These are phyloP conservation scores for Pachydiplax longipennis DNA, from an alignment of 2,888 invertebrate species.

Conservation along the genomic window DNA sequence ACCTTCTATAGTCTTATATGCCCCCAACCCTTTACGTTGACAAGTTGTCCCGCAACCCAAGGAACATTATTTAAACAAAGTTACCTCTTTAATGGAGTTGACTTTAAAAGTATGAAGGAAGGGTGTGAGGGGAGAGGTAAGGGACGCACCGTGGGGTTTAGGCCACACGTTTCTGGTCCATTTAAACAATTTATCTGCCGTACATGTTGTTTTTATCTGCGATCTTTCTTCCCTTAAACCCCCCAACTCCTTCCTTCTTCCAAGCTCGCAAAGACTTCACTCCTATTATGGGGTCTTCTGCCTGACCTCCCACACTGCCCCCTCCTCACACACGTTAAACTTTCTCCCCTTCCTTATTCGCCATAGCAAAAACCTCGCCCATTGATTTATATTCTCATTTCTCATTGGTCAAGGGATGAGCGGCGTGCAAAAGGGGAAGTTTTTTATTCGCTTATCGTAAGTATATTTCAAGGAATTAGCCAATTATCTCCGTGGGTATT, in stretches of 20 bases:
- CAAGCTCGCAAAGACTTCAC: background rate
- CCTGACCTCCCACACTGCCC: constrained; percentile 2
- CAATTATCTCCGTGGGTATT: background rate
- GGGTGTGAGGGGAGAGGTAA: background rate
- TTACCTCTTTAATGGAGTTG: background rate
- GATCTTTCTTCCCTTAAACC: background rate
- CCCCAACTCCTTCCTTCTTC: background rate
- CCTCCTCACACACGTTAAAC: background rate
- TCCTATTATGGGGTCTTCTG: constrained; percentile 14
- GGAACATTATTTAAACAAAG: constrained; percentile 9
- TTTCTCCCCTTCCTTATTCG: background rate
- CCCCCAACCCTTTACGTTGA: constrained; percentile 6
- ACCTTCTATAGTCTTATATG: background rate
- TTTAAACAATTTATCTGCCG: background rate
- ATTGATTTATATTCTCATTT: background rate
- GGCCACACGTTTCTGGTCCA: constrained; percentile 1
- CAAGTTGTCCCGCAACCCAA: constrained; percentile 3
- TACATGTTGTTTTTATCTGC: background rate
- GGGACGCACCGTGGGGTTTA: background rate
- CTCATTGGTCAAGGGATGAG: background rate
- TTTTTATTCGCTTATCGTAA: background rate
- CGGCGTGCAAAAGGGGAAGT: background rate
- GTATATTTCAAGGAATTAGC: background rate
- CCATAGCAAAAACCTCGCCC: background rate
- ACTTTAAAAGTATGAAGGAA: background rate